Evolutionary conservation across 2,113 vertebrate species (phyloP).

Genomic region (Gallinago undulata): DNA sequence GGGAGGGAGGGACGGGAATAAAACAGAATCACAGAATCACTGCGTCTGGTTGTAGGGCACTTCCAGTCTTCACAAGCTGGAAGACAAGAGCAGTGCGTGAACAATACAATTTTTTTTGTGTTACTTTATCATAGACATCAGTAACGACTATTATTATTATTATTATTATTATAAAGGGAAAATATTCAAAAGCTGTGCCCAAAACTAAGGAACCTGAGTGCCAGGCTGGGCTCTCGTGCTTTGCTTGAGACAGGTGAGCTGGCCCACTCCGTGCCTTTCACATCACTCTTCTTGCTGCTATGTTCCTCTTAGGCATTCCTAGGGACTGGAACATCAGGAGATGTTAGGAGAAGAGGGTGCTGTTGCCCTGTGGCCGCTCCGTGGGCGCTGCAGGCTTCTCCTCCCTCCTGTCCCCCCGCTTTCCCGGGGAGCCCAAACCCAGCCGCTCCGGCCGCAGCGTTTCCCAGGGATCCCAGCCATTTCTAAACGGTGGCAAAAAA

Average conservation of each 20-base stretch:
- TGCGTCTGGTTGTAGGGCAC: neutral
- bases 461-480: neutral
- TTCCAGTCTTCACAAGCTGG: neutral
- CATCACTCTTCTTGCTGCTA: neutral
- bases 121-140: neutral
- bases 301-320: neutral
- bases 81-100: neutral
- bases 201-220: neutral
- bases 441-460: neutral
- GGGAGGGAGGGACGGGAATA: neutral
- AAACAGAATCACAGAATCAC: neutral
- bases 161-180: neutral
- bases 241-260: neutral
- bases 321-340: neutral
- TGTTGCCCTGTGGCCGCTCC: neutral
- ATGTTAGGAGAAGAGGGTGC: neutral
- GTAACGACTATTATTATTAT: neutral
- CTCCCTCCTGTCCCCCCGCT: neutral
- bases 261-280: neutral
- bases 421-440: neutral
- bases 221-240: neutral
- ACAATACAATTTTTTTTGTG: neutral
- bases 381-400: neutral
- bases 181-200: neutral
- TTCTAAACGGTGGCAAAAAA: neutral